Evolutionary conservation across 2,797 vertebrate species (phyloP).

Genomic region (Chanos chanos): DNA sequence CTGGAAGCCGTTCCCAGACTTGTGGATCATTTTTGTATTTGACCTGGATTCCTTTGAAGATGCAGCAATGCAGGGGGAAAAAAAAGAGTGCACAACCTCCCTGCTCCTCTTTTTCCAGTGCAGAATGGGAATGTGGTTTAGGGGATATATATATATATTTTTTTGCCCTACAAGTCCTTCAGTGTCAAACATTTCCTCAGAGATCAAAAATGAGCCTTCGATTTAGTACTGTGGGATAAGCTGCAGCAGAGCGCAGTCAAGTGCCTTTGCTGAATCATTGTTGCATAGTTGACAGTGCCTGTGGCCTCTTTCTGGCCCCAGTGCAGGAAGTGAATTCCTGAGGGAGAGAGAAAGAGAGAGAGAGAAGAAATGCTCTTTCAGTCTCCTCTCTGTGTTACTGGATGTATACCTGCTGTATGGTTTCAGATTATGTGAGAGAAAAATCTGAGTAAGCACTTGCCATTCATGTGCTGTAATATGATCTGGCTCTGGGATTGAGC

Average conservation of each 20-base stretch:
- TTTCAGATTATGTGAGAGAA: slow-evolving; percentile 36
- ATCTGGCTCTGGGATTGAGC: slow-evolving; percentile 16
- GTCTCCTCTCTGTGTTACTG: not conserved
- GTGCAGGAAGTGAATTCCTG: slow-evolving; percentile 62
- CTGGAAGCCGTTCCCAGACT: slow-evolving; percentile 67
- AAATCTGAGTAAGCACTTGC: slow-evolving; percentile 38
- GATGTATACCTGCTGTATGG: slow-evolving; percentile 48
- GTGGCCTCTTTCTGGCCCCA: slow-evolving; percentile 40
- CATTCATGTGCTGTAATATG: slow-evolving; percentile 35
- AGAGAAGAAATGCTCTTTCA: slow-evolving; percentile 36
- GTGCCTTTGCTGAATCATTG: slow-evolving; percentile 62
- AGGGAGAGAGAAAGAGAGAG: slow-evolving; percentile 40
- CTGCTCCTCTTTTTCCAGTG: slow-evolving; percentile 22
- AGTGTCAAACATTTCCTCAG: slow-evolving; percentile 5
- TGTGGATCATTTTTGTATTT: slow-evolving; percentile 57
- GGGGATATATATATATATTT: slow-evolving; percentile 1
- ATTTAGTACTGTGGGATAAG: not conserved
- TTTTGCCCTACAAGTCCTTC: not conserved
- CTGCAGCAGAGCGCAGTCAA: not conserved
- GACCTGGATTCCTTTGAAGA: slow-evolving; percentile 67
- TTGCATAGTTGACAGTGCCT: slow-evolving; percentile 46
- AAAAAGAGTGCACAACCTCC: slow-evolving; percentile 39
- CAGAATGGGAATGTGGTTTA: no score
- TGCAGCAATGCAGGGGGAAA: slow-evolving; percentile 42
- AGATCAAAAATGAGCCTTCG: slow-evolving; percentile 1